Conservation (phyloP, 2,888 invertebrate genomes). For the Biston stratarius region DNA sequence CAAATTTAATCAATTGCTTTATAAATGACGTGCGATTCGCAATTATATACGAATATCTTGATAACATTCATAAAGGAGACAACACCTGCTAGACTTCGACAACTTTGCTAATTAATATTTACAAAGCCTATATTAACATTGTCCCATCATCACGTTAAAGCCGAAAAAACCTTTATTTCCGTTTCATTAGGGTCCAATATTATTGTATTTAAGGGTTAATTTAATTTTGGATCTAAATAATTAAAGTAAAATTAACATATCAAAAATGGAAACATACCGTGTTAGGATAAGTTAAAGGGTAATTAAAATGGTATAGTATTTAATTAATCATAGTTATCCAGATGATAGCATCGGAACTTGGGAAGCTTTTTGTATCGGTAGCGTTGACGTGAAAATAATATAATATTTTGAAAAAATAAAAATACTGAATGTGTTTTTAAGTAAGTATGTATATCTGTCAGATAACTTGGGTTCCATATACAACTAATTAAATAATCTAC, state of each 20-base stretch:
- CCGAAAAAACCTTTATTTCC: background rate
- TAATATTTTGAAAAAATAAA: background rate
- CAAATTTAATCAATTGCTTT: slow-evolving; percentile 44
- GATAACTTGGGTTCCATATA: no score
- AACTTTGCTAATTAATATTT: slow-evolving; percentile 24
- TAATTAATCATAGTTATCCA: slow-evolving; percentile 73
- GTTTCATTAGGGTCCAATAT: background rate
- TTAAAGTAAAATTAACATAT: slow-evolving; percentile 36
- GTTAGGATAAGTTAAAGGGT: slow-evolving; percentile 52
- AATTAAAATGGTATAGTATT: slow-evolving; percentile 75
- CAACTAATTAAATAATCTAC: no score
- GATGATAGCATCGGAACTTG: slow-evolving; percentile 69
- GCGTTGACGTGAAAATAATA: slow-evolving; percentile 51
- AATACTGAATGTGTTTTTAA: background rate
- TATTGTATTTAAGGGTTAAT: background rate
- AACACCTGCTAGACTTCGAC: slow-evolving; percentile 46
- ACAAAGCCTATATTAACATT: slow-evolving; percentile 12
- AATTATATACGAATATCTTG: slow-evolving; percentile 37
- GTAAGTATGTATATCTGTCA: no score
- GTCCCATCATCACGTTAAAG: background rate
- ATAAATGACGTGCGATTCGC: slow-evolving; percentile 29
- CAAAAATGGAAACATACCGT: slow-evolving; percentile 32
- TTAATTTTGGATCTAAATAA: background rate
- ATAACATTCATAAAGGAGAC: slow-evolving; percentile 35
- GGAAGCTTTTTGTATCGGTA: slow-evolving; percentile 69